These are phyloP conservation scores for Pseudococcus longispinus DNA, from an alignment of 2,888 invertebrate species.

Conservation along the genomic window DNA sequence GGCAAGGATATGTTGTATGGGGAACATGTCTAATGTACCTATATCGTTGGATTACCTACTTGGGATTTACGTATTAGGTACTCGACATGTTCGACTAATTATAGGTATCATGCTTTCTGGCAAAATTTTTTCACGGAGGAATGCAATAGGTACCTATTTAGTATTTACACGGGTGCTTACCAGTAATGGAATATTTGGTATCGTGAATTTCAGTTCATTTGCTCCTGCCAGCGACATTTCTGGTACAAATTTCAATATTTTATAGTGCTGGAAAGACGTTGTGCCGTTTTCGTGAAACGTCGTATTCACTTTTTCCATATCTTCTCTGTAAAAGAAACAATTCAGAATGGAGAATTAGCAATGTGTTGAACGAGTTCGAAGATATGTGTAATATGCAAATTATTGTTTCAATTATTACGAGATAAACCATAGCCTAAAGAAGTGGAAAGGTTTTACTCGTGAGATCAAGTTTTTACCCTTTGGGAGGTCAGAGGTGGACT, in stretches of 20 bases:
- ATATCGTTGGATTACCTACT: background rate
- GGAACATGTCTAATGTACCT: background rate
- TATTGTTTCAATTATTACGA: too few relatives aligned
- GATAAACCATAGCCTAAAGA: too few relatives aligned
- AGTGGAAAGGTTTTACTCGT: too few relatives aligned
- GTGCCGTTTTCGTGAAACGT: slow-evolving; percentile 87
- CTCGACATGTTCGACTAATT: background rate
- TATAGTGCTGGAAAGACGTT: slow-evolving; percentile 86
- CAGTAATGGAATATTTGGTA: slow-evolving; percentile 87
- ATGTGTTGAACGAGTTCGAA: too few relatives aligned
- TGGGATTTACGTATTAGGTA: too few relatives aligned
- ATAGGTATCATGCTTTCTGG: background rate
- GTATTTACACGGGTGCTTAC: slow-evolving; percentile 67
- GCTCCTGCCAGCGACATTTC: slow-evolving; percentile 73
- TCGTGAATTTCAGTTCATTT: slow-evolving; percentile 77
- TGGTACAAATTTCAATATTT: slow-evolving; percentile 85
- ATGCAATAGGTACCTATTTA: background rate
- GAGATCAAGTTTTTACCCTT: too few relatives aligned
- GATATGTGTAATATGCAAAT: too few relatives aligned
- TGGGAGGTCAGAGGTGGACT: too few relatives aligned
- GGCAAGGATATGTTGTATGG: background rate
- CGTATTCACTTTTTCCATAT: slow-evolving; percentile 89
- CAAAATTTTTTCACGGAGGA: background rate
- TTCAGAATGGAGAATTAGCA: background rate
- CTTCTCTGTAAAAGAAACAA: slow-evolving; percentile 70